Percentiles rank a stretch among this genome's conserved stretches.
Conservation (phyloP, 1,140 invertebrate species). For the Rhopalosiphum maidis region DNA sequence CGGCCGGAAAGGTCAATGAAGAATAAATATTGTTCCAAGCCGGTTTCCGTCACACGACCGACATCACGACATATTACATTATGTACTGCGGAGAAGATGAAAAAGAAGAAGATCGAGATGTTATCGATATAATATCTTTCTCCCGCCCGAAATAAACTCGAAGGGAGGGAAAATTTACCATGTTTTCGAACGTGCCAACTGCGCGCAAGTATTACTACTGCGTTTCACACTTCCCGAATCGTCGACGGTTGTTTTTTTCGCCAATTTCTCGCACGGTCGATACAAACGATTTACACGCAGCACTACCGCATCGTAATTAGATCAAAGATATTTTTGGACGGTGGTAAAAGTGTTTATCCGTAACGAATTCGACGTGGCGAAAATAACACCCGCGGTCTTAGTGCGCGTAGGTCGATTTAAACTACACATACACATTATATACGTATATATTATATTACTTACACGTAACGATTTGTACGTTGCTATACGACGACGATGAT, state of each 20-base stretch:
- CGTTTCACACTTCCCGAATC: background rate
- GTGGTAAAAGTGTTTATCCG: background rate
- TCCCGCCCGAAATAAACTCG: background rate
- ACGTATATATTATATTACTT: background rate
- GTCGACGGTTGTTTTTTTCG: background rate
- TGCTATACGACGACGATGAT: background rate
- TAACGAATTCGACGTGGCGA: background rate
- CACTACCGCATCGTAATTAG: background rate
- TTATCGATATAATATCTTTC: background rate
- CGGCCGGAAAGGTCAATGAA: background rate
- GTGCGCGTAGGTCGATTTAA: background rate
- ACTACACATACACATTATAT: background rate
- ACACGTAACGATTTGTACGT: background rate
- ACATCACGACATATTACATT: background rate
- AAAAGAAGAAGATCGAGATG: constrained; percentile 13
- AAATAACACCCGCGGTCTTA: background rate
- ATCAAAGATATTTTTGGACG: constrained; percentile 6
- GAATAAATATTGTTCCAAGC: constrained; percentile 27
- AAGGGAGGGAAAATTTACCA: background rate
- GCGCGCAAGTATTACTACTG: background rate
- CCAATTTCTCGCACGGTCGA: background rate
- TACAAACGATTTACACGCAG: background rate
- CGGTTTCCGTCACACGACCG: background rate
- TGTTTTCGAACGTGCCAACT: background rate
- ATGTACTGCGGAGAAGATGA: background rate